phyloP scores from a whole-genome alignment of 2,797 vertebrate species.

The Sebastes oblongus region DNA sequence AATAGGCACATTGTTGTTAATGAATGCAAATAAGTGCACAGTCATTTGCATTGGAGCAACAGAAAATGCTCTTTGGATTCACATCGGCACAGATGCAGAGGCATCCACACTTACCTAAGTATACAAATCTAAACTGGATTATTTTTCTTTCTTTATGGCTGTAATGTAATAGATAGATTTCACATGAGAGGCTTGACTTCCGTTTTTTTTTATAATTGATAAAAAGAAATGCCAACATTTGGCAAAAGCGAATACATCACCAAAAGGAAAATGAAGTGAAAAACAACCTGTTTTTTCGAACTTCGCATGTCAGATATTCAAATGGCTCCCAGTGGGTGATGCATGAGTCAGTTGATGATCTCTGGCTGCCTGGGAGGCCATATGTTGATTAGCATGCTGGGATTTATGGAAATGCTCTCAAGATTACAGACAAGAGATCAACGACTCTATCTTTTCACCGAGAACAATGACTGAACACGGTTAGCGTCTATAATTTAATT shows the following conservation, averaged over 20 bases:
- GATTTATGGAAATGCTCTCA: conserved; percentile 23
- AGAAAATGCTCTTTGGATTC: conserved; percentile 9
- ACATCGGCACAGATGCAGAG: background rate
- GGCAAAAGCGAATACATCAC: background rate
- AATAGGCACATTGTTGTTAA: conserved; percentile 38
- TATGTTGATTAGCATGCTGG: conserved; percentile 40
- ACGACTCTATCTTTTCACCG: background rate
- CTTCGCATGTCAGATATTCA: conserved; percentile 29
- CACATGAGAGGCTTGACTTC: background rate
- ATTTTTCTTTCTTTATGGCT: background rate
- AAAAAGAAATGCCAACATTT: background rate
- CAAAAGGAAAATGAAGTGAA: background rate
- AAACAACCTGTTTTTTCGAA: conserved; percentile 9
- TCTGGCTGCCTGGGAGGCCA: conserved; percentile 28
- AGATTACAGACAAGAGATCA: background rate
- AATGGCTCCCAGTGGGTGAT: conserved; percentile 40
- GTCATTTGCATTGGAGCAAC: conserved; percentile 21
- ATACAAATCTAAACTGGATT: background rate
- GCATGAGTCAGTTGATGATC: conserved; percentile 46
- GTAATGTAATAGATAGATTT: background rate
- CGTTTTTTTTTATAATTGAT: background rate
- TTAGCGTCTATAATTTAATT: no score
- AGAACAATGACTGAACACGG: background rate
- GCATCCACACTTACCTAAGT: background rate
- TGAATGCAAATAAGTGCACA: conserved; percentile 34